Conservation (phyloP, 1,140 invertebrate genomes). For the Hylyphantes graminicola region DNA sequence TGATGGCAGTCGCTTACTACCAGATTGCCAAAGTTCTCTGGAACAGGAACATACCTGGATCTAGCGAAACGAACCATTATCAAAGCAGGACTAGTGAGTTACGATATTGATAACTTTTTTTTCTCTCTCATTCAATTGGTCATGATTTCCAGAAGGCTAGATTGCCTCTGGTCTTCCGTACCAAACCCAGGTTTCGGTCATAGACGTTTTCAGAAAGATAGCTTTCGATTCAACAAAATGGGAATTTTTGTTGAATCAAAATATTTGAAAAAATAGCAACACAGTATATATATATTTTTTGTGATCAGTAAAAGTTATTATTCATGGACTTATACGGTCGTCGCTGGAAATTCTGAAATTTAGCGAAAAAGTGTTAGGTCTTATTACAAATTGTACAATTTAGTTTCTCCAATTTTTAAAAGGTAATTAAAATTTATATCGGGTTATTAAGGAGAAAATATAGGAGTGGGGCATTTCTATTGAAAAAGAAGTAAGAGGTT, state of each 20-base stretch:
- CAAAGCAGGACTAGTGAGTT: slow-evolving; percentile 6
- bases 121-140: not conserved
- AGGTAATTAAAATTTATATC: not conserved
- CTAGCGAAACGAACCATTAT: slow-evolving; percentile 40
- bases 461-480: too few relatives aligned
- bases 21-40: slow-evolving; percentile 55
- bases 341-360: not conserved
- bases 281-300: not conserved
- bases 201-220: not conserved
- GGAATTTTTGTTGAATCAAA: not conserved
- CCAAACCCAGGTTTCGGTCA: not conserved
- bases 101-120: not conserved
- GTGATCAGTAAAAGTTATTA: not conserved
- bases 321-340: not conserved
- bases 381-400: not conserved
- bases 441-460: not conserved
- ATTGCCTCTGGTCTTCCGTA: too few relatives aligned
- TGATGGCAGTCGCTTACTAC: slow-evolving; percentile 55
- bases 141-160: not conserved
- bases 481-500: too few relatives aligned
- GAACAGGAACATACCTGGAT: slow-evolving; percentile 57
- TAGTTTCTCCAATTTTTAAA: not conserved
- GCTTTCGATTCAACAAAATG: not conserved
- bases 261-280: not conserved
- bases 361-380: not conserved